These are phyloP conservation scores for Jordanella pulchra DNA, from an alignment of 2,797 vertebrate species.

Conservation along the genomic window DNA sequence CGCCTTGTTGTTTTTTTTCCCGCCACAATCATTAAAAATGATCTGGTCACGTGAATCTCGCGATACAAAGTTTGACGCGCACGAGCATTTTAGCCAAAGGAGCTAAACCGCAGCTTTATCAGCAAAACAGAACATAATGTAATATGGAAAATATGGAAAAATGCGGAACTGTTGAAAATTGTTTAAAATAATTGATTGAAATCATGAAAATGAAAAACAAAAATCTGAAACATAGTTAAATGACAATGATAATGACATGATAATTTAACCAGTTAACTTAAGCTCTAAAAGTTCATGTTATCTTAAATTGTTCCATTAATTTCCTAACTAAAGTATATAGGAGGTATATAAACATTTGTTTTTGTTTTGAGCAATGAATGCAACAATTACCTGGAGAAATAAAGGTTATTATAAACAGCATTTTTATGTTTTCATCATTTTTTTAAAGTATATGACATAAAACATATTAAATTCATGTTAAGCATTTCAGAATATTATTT, in stretches of 20 bases:
- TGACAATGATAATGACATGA: too few species aligned
- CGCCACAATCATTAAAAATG: conserved; percentile 72
- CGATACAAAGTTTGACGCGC: conserved; percentile 34
- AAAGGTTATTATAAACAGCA: too few species aligned
- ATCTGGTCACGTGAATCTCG: conserved; percentile 34
- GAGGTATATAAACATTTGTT: neutral
- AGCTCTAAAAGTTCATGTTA: too few species aligned
- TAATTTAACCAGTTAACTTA: too few species aligned
- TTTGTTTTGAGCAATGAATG: neutral
- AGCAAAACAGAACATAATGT: neutral
- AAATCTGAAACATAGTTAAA: too few species aligned
- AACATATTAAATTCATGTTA: too few species aligned
- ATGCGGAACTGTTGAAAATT: neutral
- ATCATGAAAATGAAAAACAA: neutral
- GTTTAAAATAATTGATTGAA: neutral
- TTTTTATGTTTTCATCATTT: too few species aligned
- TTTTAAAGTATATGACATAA: too few species aligned
- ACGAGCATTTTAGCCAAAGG: neutral
- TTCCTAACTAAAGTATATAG: neutral
- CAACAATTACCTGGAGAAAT: neutral
- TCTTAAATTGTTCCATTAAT: too few species aligned
- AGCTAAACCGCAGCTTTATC: too few species aligned
- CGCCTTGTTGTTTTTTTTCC: conserved; percentile 56
- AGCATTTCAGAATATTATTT: too few species aligned
- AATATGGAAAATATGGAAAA: too few species aligned